Percentiles rank a stretch among this genome's conserved stretches.
Conservation (phyloP, 2,113 vertebrate species). For the Hiodon alosoides region DNA sequence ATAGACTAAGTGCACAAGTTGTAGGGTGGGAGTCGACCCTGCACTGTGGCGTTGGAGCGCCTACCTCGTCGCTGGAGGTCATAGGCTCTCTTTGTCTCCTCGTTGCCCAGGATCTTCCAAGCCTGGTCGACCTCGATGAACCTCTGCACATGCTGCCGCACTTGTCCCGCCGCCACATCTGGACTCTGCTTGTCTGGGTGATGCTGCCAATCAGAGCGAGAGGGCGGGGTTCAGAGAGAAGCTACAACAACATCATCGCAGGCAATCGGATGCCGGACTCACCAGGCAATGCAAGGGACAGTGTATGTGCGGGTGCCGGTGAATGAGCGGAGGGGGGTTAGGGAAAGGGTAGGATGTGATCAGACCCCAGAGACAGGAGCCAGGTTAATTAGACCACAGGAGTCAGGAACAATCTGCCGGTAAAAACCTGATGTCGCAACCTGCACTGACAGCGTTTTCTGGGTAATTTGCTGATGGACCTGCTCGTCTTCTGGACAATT, state of each 20-base stretch:
- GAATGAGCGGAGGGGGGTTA: conserved; percentile 22
- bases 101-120: conserved; percentile 81
- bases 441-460: conserved; percentile 68
- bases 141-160: conserved; percentile 58
- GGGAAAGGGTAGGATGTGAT: conserved; percentile 29
- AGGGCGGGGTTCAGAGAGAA: neutral
- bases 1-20: no score
- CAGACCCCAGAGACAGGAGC: conserved; percentile 53
- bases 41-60: conserved; percentile 39
- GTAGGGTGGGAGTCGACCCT: neutral
- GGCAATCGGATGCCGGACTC: conserved; percentile 33
- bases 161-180: conserved; percentile 59
- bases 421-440: conserved; percentile 52
- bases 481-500: conserved; percentile 76
- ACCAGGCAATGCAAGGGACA: neutral
- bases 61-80: conserved; percentile 76
- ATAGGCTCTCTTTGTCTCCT: conserved; percentile 74
- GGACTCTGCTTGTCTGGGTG: conserved; percentile 78
- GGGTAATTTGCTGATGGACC: conserved; percentile 82
- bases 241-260: conserved; percentile 34
- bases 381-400: conserved; percentile 62
- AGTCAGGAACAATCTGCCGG: conserved; percentile 46
- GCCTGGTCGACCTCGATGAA: conserved; percentile 81
- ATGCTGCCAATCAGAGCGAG: conserved; percentile 63
- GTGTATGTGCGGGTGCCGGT: conserved; percentile 5